A percentile compares a stretch with the other conserved stretches of the same genome.
Conservation (phyloP, 2,888 invertebrate species). For the Sinopyrophorus schimmeli region DNA sequence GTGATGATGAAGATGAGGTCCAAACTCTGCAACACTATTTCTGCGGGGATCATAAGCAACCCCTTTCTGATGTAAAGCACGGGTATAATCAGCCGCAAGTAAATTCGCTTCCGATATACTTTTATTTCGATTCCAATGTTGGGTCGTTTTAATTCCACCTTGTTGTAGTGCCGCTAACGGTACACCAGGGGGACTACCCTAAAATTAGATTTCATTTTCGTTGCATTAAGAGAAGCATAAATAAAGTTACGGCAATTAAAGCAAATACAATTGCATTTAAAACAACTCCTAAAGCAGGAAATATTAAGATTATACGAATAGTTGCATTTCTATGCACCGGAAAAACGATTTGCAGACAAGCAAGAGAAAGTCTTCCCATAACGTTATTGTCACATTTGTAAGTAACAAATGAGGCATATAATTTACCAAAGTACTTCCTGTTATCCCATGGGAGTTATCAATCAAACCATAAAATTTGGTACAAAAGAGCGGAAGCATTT, state of each 20-base stretch:
- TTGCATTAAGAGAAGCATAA: too few relatives aligned
- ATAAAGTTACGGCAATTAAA: too few relatives aligned
- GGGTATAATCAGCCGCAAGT: conserved; percentile 65
- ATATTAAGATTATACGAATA: too few relatives aligned
- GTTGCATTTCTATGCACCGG: conserved; percentile 8
- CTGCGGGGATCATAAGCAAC: conserved; percentile 56
- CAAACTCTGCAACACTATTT: conserved; percentile 65
- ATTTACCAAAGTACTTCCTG: conserved; percentile 31
- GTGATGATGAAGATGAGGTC: conserved; percentile 52
- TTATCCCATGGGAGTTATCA: conserved; percentile 15
- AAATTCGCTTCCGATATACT: conserved; percentile 89
- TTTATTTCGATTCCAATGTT: conserved; percentile 58
- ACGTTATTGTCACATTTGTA: conserved; percentile 12
- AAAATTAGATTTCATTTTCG: too few relatives aligned
- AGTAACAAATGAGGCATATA: conserved; percentile 39
- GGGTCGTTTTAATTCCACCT: conserved; percentile 61
- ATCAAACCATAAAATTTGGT: conserved; percentile 6
- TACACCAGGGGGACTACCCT: conserved; percentile 43
- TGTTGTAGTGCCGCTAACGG: conserved; percentile 72
- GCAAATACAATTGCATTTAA: too few relatives aligned
- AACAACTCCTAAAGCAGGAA: too few relatives aligned
- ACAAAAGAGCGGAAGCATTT: too few relatives aligned
- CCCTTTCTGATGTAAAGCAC: too few relatives aligned
- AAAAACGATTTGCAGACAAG: conserved; percentile 12
- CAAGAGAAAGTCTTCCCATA: conserved; percentile 13